These are phyloP conservation scores for Acanthochromis polyacanthus DNA, from an alignment of 2,113 vertebrate species.

Conservation along the genomic window DNA sequence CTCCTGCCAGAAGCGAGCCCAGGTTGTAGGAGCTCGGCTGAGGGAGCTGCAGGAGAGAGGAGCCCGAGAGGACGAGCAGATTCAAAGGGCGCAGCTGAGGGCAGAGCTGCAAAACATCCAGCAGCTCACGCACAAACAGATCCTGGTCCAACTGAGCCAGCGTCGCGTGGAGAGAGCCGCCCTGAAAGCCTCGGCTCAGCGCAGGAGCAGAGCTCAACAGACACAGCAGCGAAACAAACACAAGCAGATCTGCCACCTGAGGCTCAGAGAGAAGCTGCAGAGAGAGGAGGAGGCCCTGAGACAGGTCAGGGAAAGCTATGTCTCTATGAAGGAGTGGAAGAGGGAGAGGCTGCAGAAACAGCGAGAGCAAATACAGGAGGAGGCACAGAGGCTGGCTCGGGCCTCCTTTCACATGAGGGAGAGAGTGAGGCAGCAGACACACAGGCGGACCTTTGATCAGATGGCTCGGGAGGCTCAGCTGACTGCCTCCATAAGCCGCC, in stretches of 20 bases:
- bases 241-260: slow-evolving; percentile 71
- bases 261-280: slow-evolving; percentile 75
- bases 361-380: slow-evolving; percentile 75
- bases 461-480: slow-evolving; percentile 79
- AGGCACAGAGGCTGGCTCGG: slow-evolving; percentile 70
- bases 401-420: slow-evolving; percentile 84
- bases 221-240: slow-evolving; percentile 52
- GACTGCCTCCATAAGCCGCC: slow-evolving; percentile 49
- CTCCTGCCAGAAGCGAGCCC: slow-evolving; percentile 58
- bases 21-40: slow-evolving; percentile 50
- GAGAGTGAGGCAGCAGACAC: slow-evolving; percentile 67
- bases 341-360: slow-evolving; percentile 74
- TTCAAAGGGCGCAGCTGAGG: slow-evolving; percentile 60
- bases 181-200: slow-evolving; percentile 29
- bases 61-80: slow-evolving; percentile 69
- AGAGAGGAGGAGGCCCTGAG: slow-evolving; percentile 78
- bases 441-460: slow-evolving; percentile 72
- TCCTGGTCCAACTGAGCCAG: slow-evolving; percentile 73
- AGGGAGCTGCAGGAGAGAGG: slow-evolving; percentile 70
- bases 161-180: slow-evolving; percentile 69
- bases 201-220: slow-evolving; percentile 52
- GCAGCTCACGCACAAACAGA: slow-evolving; percentile 63
- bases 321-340: slow-evolving; percentile 78
- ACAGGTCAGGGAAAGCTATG: slow-evolving; percentile 66
- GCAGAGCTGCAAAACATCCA: slow-evolving; percentile 60